Conservation (phyloP, 2,888 invertebrate genomes). For the Drosophila buzzatii region DNA sequence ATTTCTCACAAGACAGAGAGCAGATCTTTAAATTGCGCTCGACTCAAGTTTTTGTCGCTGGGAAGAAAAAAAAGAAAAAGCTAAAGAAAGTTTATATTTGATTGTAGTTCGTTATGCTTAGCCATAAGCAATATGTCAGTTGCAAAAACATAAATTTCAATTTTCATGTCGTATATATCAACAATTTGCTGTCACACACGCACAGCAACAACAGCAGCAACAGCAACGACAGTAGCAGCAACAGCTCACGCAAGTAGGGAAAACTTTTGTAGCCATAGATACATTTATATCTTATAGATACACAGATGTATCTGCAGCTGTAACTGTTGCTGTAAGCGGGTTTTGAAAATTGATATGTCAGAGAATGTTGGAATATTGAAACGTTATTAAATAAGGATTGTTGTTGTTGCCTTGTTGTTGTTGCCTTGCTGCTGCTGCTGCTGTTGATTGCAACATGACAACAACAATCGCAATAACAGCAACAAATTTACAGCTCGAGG, state of each 20-base stretch:
- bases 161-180: constrained; percentile 74
- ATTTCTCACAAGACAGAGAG: constrained; percentile 9
- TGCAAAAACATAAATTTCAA: constrained; percentile 73
- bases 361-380: constrained; percentile 79
- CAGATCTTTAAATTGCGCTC: constrained; percentile 2
- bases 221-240: constrained; percentile 1
- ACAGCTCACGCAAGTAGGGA: constrained; percentile 7
- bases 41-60: too few species aligned
- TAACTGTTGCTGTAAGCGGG: constrained; percentile 43
- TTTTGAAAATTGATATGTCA: constrained; percentile 78
- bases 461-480: constrained; percentile 47
- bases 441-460: constrained; percentile 61
- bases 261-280: constrained; percentile 55
- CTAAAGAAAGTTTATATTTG: constrained; percentile 43
- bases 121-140: constrained; percentile 64
- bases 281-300: constrained; percentile 20
- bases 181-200: constrained; percentile 67
- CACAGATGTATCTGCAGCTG: constrained; percentile 33
- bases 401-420: constrained; percentile 46
- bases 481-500: constrained; percentile 58
- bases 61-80: background rate
- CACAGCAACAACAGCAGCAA: background rate
- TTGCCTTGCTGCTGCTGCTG: constrained; percentile 15
- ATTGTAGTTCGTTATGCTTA: constrained; percentile 24
- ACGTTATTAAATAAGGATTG: constrained; percentile 77